phyloP scores from a whole-genome alignment of 2,888 invertebrate genomes.

The Oxycera nigricornis region DNA sequence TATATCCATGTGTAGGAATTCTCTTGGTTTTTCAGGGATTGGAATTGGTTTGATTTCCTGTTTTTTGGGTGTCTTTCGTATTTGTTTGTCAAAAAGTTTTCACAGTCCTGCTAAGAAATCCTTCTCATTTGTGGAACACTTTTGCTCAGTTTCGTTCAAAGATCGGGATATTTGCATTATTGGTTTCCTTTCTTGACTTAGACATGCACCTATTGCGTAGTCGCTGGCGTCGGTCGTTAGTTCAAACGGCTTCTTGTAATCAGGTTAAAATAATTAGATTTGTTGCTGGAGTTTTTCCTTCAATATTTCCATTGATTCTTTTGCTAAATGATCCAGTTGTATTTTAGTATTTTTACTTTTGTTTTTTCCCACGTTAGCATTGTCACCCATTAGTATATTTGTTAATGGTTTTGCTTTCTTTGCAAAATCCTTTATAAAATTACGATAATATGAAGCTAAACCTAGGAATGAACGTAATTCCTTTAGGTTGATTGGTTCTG shows the following conservation, averaged over 20 bases:
- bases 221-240: slow-evolving; percentile 54
- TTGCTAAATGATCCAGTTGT: slow-evolving; percentile 42
- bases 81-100: not conserved
- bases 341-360: slow-evolving; percentile 44
- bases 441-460: slow-evolving; percentile 42
- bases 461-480: slow-evolving; percentile 48
- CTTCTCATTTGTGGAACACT: slow-evolving; percentile 55
- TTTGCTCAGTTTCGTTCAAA: slow-evolving; percentile 50
- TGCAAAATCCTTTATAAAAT: slow-evolving; percentile 44
- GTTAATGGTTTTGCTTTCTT: slow-evolving; percentile 38
- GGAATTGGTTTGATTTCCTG: too few species aligned
- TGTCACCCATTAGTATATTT: slow-evolving; percentile 40
- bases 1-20: too few species aligned
- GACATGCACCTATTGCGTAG: slow-evolving; percentile 51
- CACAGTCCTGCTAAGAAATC: slow-evolving; percentile 55
- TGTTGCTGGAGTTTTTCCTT: slow-evolving; percentile 15
- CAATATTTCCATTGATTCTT: slow-evolving; percentile 34
- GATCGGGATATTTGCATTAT: slow-evolving; percentile 54
- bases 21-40: too few species aligned
- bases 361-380: slow-evolving; percentile 46
- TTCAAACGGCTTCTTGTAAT: slow-evolving; percentile 53
- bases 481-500: slow-evolving; percentile 47
- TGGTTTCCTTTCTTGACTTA: slow-evolving; percentile 50
- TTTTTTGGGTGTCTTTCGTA: too few species aligned
- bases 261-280: slow-evolving; percentile 49